Base-by-base conservation (phyloP, 2,888 invertebrate genomes). In the Lamellibrachia satsuma region DNA sequence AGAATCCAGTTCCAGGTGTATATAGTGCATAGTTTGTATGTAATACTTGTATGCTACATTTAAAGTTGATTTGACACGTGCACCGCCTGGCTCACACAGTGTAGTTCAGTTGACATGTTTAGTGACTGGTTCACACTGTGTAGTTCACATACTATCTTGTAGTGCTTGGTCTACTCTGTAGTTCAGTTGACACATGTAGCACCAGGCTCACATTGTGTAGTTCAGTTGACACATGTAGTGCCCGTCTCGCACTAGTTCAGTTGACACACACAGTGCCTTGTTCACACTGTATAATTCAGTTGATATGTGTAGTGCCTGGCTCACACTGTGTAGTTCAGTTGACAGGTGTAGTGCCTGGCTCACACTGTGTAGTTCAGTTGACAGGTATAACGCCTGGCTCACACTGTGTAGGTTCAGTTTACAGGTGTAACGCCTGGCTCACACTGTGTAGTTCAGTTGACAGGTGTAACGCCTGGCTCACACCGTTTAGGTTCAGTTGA, bases 11-110 rank as follows among this genome's bases (percentile, higher is more conserved):
- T 75, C 15, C 22, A 75, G 15, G 11, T 75, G 75, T 75, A 75
- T 75, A 75, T 75, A 75, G n/a, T 75, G 75, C 75, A 75, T 9
- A 55, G 75, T 75, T 75, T 75, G 75, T 75, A 75, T 75, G 75
- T 75, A 0, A 75, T 75, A 15, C 22, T 15, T 75, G 22, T n/a
- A n/a, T 75, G 75, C 11, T 75, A 15, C 15, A 75, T 75, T 75
- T 3, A 75, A 75, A 75, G 75, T 75, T 75, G 22, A 6, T 22
- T 15, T n/a, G n/a, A n/a, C 15, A 75, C 15, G n/a, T 75, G 15
- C 15, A 75, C n/a, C 22, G 9, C 55, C 9, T 55, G 75, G 75
- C 75, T 6, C 6, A 75, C 15, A 75, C 6, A 22, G 75, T 75
- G 22, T 75, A 11, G 2, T 22, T 22, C 22, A 6, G 6, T 75